A percentile compares a stretch with the other conserved stretches of the same genome.
Conservation (phyloP, 2,113 vertebrate genomes). For the Parotia lawesii region DNA sequence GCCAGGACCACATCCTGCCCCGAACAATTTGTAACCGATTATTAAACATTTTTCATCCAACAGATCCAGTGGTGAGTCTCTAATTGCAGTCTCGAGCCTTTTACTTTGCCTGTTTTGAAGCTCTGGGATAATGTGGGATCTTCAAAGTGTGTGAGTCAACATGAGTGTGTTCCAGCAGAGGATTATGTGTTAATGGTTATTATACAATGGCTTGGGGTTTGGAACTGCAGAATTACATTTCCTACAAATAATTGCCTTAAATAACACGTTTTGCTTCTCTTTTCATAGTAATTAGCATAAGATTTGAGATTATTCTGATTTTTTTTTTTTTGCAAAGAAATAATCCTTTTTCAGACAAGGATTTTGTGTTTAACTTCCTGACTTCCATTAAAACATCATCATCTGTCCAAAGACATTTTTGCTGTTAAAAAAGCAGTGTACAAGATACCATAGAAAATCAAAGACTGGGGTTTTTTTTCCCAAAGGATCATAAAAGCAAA, state of each 20-base stretch:
- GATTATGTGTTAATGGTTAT: not conserved
- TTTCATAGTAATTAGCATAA: not conserved
- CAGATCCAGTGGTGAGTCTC: slow-evolving; percentile 94
- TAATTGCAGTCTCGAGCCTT: not conserved
- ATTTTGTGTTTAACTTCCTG: not conserved
- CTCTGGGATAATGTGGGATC: not conserved
- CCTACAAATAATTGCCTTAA: not conserved
- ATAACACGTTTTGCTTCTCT: not conserved
- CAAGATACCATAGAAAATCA: not conserved
- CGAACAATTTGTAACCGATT: slow-evolving; percentile 88
- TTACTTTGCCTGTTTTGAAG: not conserved
- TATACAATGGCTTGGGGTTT: not conserved
- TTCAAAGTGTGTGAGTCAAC: not conserved
- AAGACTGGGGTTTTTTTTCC: not conserved
- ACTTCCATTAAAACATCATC: not conserved
- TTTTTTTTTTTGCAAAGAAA: not conserved
- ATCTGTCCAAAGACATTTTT: not conserved
- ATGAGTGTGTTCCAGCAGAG: not conserved
- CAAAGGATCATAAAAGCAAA: not conserved
- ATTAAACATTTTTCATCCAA: slow-evolving; percentile 95
- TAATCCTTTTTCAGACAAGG: not conserved
- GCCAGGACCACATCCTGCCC: slow-evolving; percentile 94
- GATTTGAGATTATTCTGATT: not conserved
- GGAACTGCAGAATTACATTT: not conserved
- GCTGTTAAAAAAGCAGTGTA: not conserved